Evolutionary conservation across 2,113 vertebrate genomes (phyloP).

Genomic region (Platysternon megacephalum): DNA sequence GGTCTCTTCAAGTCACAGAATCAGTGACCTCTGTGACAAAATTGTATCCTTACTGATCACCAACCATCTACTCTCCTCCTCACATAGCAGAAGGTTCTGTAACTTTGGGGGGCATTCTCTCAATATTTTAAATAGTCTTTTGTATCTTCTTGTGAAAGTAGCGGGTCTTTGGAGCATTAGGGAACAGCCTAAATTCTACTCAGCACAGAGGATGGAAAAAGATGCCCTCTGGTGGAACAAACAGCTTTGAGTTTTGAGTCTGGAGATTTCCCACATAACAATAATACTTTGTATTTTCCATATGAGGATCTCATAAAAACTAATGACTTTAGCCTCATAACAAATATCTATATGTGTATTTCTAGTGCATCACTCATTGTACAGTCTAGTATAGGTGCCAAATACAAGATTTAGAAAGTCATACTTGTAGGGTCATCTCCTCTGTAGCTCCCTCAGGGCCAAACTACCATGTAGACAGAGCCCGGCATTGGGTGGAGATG

Average conservation of each 20-base stretch:
- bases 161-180: not conserved
- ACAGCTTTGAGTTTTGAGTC: not conserved
- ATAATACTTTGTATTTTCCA: not conserved
- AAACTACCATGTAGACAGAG: fast-evolving
- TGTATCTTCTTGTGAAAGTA: not conserved
- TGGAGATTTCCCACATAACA: not conserved
- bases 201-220: not conserved
- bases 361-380: not conserved
- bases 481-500: fast-evolving
- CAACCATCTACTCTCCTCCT: not conserved
- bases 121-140: not conserved
- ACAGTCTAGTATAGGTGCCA: not conserved
- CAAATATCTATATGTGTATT: not conserved
- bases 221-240: not conserved
- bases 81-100: not conserved
- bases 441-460: not conserved
- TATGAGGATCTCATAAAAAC: not conserved
- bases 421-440: not conserved
- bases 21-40: not conserved
- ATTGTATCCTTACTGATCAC: not conserved
- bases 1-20: not conserved
- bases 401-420: not conserved
- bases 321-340: not conserved
- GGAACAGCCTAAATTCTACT: not conserved
- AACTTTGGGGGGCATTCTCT: not conserved